Percentiles rank a stretch among this genome's conserved stretches.
Evolutionary conservation across 2,113 vertebrate genomes (phyloP).

Genomic region (Poeciliopsis retropinna): DNA sequence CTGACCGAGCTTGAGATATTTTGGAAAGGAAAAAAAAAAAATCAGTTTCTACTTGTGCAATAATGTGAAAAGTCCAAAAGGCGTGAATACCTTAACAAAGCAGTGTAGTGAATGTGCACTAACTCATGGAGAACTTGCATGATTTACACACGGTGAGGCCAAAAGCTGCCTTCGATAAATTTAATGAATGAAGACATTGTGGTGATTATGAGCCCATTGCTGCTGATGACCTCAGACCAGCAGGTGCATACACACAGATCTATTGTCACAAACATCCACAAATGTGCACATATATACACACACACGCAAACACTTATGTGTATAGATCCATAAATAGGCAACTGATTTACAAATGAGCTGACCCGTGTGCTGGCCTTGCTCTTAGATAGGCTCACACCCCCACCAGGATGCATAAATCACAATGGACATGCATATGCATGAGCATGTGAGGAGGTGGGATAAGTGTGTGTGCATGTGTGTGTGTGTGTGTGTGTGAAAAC

Average conservation of each 20-base stretch:
- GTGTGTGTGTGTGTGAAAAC: constrained; percentile 26
- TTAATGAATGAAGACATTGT: constrained; percentile 59
- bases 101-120: constrained; percentile 1
- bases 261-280: constrained; percentile 54
- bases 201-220: constrained; percentile 69
- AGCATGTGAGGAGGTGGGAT: constrained; percentile 73
- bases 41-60: background rate
- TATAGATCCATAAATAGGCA: constrained; percentile 68
- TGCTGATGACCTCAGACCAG: constrained; percentile 50
- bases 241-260: constrained; percentile 41
- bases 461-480: constrained; percentile 50
- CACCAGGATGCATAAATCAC: constrained; percentile 75
- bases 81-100: background rate
- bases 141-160: constrained; percentile 61
- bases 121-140: constrained; percentile 20
- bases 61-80: background rate
- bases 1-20: background rate
- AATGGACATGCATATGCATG: constrained; percentile 77
- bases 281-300: constrained; percentile 15
- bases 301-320: constrained; percentile 46
- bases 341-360: constrained; percentile 82
- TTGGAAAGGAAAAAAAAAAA: background rate
- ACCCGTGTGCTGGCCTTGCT: constrained; percentile 77
- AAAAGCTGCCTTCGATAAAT: constrained; percentile 66
- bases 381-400: constrained; percentile 76